Evolutionary conservation across 2,113 vertebrate genomes (phyloP).

Genomic region (Bettongia penicillata): DNA sequence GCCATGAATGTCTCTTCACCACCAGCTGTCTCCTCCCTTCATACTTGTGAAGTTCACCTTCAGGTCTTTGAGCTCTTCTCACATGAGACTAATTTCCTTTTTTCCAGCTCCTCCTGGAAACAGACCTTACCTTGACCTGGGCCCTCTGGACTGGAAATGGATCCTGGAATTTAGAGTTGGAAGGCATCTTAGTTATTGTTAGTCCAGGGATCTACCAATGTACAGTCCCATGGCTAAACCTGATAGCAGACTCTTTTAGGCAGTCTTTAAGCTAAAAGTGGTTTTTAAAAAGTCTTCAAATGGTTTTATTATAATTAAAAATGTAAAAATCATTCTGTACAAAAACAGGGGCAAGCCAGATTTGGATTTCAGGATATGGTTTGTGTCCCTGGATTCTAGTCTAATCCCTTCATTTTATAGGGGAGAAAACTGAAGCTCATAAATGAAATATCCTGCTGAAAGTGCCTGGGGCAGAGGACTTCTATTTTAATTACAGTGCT

Average conservation of each 20-base stretch:
- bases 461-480: not conserved
- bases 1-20: not conserved
- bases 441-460: not conserved
- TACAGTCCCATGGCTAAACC: not conserved
- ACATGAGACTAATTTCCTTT: not conserved
- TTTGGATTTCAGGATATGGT: not conserved
- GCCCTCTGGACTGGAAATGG: not conserved
- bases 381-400: not conserved
- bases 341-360: not conserved
- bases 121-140: too few species aligned
- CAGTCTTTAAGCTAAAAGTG: not conserved
- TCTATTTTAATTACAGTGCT: not conserved
- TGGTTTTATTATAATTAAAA: not conserved
- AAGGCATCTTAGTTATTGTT: not conserved
- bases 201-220: not conserved
- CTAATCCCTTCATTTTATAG: not conserved
- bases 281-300: not conserved
- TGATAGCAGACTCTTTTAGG: not conserved
- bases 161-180: not conserved
- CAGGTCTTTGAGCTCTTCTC: not conserved
- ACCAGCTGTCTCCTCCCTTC: not conserved
- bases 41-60: not conserved
- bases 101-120: not conserved
- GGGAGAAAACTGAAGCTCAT: not conserved
- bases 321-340: not conserved